Evolutionary conservation across 2,113 vertebrate species (phyloP).

Genomic region (Protobothrops mucrosquamatus): DNA sequence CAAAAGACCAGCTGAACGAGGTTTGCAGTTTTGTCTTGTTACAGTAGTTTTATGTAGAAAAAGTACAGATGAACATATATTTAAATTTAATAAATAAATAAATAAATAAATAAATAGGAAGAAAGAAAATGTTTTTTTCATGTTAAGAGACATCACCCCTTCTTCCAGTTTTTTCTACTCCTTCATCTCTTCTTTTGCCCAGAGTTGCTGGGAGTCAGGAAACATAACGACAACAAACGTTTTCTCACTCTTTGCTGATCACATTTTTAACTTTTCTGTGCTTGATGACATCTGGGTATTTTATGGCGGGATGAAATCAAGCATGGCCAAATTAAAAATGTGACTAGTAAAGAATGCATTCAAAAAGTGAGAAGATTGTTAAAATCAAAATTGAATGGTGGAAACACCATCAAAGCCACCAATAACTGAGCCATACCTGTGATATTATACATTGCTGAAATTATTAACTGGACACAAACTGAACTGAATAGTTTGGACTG

Average conservation of each 20-base stretch:
- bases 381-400: not conserved
- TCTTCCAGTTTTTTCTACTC: not conserved
- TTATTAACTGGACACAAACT: too few relatives aligned
- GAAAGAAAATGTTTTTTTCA: not conserved
- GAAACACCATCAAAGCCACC: too few relatives aligned
- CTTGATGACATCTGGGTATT: not conserved
- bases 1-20: constrained; percentile 32
- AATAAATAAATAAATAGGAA: not conserved
- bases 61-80: not conserved
- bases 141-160: not conserved
- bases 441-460: too few relatives aligned
- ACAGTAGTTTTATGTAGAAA: not conserved
- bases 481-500: too few relatives aligned
- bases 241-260: not conserved
- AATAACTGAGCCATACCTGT: too few relatives aligned
- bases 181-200: not conserved
- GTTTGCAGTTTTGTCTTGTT: not conserved
- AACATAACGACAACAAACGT: too few relatives aligned
- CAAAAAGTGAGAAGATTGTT: not conserved
- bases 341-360: not conserved
- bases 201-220: not conserved
- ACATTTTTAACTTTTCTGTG: not conserved
- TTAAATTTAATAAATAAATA: not conserved
- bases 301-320: not conserved
- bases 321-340: not conserved